A percentile compares a stretch with the other conserved stretches of the same genome.
Conservation (phyloP, 2,888 invertebrate genomes). For the Sthenelais limicola region DNA sequence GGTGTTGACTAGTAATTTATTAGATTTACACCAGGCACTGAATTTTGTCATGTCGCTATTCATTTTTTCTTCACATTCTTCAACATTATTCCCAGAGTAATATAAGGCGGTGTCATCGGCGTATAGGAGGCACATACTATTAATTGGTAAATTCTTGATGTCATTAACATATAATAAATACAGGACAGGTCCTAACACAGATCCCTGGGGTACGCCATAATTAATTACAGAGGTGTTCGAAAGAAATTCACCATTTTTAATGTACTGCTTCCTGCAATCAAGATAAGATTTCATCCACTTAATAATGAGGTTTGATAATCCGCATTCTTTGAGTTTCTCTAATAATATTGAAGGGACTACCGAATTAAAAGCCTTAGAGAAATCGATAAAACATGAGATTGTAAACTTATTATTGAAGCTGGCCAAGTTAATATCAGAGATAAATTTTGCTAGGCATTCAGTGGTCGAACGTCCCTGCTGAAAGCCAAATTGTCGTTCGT, state of each 20-base stretch:
- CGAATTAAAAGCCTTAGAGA: not conserved
- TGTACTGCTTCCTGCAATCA: not conserved
- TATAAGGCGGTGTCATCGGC: no score
- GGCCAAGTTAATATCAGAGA: not conserved
- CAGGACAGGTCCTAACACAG: no score
- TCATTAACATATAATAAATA: no score
- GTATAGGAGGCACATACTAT: no score
- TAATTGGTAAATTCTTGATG: no score
- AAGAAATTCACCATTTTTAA: not conserved
- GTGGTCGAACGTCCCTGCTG: not conserved
- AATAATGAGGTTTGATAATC: not conserved
- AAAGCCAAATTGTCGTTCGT: not conserved
- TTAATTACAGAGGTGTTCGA: no score
- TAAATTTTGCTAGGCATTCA: not conserved
- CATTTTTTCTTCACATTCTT: no score
- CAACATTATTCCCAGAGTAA: no score
- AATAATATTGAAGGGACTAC: not conserved
- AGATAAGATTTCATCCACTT: not conserved
- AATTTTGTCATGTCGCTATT: no score
- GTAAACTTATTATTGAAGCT: not conserved
- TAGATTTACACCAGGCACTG: no score
- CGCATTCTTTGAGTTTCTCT: not conserved
- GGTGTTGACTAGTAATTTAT: no score
- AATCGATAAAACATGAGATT: not conserved
- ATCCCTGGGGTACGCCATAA: no score